phyloP scores from a whole-genome alignment of 2,113 vertebrate genomes.

The Trichomycterus rosablanca region DNA sequence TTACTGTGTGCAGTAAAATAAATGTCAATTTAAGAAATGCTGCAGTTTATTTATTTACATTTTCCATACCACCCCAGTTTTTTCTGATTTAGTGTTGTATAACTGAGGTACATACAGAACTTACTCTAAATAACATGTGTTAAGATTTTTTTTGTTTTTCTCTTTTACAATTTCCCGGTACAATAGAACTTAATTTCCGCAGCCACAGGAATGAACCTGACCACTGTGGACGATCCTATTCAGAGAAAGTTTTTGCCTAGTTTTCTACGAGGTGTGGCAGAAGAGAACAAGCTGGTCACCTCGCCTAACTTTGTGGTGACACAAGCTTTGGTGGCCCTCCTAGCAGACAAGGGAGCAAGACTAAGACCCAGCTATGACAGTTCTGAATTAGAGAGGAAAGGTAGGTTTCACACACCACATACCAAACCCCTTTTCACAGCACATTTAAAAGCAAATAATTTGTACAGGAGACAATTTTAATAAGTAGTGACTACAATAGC shows the following conservation, averaged over 20 bases:
- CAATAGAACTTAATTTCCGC: conserved; percentile 93
- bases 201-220: conserved; percentile 93
- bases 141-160: background rate
- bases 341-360: conserved; percentile 92
- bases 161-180: conserved; percentile 1
- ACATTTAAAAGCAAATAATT: background rate
- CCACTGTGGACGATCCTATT: conserved; percentile 92
- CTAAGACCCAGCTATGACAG: conserved; percentile 88
- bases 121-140: too few relatives aligned
- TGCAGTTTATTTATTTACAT: too few relatives aligned
- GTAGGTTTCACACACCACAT: conserved; percentile 53
- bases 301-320: conserved; percentile 97
- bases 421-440: background rate
- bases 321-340: conserved; percentile 89
- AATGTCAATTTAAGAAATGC: too few relatives aligned
- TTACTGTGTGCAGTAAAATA: too few relatives aligned
- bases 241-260: conserved; percentile 94
- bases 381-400: conserved; percentile 91
- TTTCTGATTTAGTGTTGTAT: too few relatives aligned
- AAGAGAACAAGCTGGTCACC: conserved; percentile 95
- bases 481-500: too few relatives aligned
- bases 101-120: too few relatives aligned
- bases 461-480: too few relatives aligned
- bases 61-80: too few relatives aligned
- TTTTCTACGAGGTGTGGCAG: conserved; percentile 88